phyloP scores from a whole-genome alignment of 2,113 vertebrate genomes.

The Strigops habroptila region DNA sequence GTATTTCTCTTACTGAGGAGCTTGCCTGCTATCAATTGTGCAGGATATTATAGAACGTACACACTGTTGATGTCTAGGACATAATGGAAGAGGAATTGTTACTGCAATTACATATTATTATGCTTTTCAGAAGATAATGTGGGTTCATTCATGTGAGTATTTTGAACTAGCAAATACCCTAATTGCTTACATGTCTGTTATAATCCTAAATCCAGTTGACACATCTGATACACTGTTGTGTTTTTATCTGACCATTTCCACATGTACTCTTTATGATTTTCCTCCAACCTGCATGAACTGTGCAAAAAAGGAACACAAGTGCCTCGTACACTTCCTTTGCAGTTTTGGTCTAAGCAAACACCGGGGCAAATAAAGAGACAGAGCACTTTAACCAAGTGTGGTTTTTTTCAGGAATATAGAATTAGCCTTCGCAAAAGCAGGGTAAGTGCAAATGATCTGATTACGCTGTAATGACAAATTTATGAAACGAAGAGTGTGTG shows the following conservation, averaged over 20 bases:
- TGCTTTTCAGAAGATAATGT: conserved; percentile 62
- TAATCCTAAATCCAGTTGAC: conserved; percentile 27
- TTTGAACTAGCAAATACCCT: conserved; percentile 58
- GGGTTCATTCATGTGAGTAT: conserved; percentile 59
- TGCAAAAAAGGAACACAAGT: neutral
- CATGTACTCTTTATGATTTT: neutral
- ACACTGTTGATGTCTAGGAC: conserved; percentile 61
- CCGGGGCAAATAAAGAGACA: neutral
- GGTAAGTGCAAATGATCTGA: neutral
- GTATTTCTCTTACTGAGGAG: conserved; percentile 27
- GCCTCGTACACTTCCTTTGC: neutral
- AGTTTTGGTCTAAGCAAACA: neutral
- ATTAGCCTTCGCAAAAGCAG: neutral
- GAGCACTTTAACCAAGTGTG: neutral
- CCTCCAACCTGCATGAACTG: neutral
- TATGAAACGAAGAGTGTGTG: neutral
- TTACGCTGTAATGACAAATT: neutral
- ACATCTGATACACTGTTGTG: neutral
- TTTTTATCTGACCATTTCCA: neutral
- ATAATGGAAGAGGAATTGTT: conserved; percentile 68
- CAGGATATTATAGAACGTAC: conserved; percentile 30
- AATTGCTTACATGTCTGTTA: conserved; percentile 45
- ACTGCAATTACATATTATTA: conserved; percentile 66
- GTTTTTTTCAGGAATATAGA: neutral
- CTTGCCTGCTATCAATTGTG: conserved; percentile 25